Base-by-base conservation (phyloP, 2,113 vertebrate genomes). In the Cryptomyrus ogoouensis region DNA sequence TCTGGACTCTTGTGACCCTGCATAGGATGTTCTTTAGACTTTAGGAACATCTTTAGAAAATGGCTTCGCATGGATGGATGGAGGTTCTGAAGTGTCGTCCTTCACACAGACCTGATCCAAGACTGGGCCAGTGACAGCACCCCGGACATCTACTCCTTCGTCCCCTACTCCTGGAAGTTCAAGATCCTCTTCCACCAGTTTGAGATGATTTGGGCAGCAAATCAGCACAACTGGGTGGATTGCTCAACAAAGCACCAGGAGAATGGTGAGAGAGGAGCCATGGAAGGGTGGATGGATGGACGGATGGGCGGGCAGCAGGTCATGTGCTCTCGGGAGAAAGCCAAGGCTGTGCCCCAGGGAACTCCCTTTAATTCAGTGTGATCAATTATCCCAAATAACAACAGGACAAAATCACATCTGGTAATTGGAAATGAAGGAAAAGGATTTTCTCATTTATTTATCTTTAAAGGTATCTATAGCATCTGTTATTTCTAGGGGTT, bases 151-250 rank as follows among this genome's bases (percentile, higher is more conserved):
- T 99, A 98, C 94, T 99, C 98, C 1, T 99, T 99, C 92, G 98
- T 99, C 77, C 98, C 98, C 0, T 99, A 99, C 91, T 97, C 97
- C 24, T 99, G 98, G 98, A 98, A 97, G 92, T 98, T 99, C 92
- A 99, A 99, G 95, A 91, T 99, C 39, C 97, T 99, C 94, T 99
- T 99, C 94, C 98, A 99, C 95, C 98, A 99, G 83, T 99, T 99
- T 94, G 98, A 99, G 95, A 99, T 99, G 98, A 97, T 99, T 91
- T 99, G 98, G 98, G 98, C 98, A 6, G 98, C 98, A 89, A 99
- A 99, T 95, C 98, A 99, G 66, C 98, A 99, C 92, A 99, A 99
- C 92, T 99, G 98, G 98, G 97, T 99, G 15, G 98, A 99, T 91
- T 99, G 98, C 92, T 99, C 98, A 89, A 99, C 98, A 89, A 99